Evolutionary conservation across 2,888 invertebrate species (phyloP).

Genomic region (Nomada lathburiana): DNA sequence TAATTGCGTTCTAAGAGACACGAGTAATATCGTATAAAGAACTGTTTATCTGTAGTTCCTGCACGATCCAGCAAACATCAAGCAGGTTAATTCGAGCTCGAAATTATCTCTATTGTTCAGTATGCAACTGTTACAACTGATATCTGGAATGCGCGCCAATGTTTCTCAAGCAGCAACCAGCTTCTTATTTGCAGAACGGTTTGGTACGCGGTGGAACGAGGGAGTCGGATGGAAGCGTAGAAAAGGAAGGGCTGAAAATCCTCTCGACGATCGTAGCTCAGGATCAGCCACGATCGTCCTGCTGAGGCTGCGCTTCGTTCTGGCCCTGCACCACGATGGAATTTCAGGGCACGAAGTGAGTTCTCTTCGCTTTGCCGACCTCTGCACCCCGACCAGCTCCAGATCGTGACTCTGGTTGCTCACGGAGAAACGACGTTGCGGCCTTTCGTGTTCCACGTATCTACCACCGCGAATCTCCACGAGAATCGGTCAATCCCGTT

Average conservation of each 20-base stretch:
- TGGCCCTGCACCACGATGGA: conserved; percentile 46
- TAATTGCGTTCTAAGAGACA: too few species aligned
- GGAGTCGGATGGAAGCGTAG: conserved; percentile 16
- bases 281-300: conserved; percentile 50
- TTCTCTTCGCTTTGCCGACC: conserved; percentile 51
- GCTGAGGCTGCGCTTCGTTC: conserved; percentile 1
- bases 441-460: conserved; percentile 49
- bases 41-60: too few species aligned
- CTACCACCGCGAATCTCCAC: conserved; percentile 44
- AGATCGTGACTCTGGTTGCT: conserved; percentile 62
- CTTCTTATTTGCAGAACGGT: conserved; percentile 71
- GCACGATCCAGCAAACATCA: neutral
- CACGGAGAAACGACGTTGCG: conserved; percentile 38
- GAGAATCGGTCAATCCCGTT: conserved; percentile 40
- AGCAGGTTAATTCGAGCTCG: neutral
- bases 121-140: neutral
- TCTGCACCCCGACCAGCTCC: conserved; percentile 65
- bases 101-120: neutral
- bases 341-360: conserved; percentile 61
- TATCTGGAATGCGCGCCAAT: too few species aligned
- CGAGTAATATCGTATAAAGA: too few species aligned
- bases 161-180: conserved; percentile 51
- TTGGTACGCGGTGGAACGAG: conserved; percentile 15
- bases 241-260: conserved; percentile 49
- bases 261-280: conserved; percentile 47